These are phyloP conservation scores for Drosophila takahashii DNA, from an alignment of 1,140 invertebrate genomes.

Conservation along the genomic window DNA sequence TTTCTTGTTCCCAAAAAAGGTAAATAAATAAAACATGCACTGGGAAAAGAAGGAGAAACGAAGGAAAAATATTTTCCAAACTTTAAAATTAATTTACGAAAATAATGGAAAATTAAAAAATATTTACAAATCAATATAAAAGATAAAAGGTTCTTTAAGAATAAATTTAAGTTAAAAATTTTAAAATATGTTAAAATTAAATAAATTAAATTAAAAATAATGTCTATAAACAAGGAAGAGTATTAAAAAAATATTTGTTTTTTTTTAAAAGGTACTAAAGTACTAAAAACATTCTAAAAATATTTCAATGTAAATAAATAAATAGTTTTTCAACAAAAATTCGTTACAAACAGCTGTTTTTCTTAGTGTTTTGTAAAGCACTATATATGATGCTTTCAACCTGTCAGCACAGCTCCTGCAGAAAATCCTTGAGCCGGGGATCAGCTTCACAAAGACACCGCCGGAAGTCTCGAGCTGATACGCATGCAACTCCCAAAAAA, in stretches of 20 bases:
- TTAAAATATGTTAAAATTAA: no score
- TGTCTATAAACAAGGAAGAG: background rate
- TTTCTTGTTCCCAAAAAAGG: constrained; percentile 32
- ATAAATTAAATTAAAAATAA: background rate
- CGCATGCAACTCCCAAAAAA: constrained; percentile 45
- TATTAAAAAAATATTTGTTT: no score
- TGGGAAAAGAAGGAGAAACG: constrained; percentile 1
- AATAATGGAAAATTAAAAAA: background rate
- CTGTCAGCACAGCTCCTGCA: constrained; percentile 40
- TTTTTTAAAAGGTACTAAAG: no score
- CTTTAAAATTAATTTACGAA: no score
- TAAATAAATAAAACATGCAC: constrained; percentile 62
- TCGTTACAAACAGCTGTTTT: background rate
- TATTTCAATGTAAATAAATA: no score
- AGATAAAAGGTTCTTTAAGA: no score
- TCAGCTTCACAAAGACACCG: constrained; percentile 64
- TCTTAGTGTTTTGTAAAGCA: constrained; percentile 7
- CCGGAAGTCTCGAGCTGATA: constrained; percentile 72
- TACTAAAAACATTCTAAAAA: no score
- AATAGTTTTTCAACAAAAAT: no score
- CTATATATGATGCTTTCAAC: constrained; percentile 43
- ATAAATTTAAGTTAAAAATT: background rate
- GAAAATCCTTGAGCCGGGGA: constrained; percentile 37
- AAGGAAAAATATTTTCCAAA: background rate
- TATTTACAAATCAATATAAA: no score